phyloP scores from a whole-genome alignment of 2,888 invertebrate genomes.

The Phyllotreta striolata region DNA sequence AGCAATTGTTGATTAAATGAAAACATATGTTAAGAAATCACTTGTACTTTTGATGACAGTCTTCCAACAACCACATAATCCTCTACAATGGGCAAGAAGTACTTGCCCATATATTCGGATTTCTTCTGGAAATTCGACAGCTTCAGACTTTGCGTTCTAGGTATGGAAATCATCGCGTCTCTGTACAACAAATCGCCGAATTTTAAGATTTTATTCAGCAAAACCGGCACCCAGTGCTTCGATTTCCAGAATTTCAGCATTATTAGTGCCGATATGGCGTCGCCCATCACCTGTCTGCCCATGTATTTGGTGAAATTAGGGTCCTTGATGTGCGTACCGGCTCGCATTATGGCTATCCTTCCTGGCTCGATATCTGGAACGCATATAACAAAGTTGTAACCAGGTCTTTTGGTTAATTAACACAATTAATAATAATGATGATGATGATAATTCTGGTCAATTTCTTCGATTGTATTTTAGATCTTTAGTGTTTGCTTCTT shows the following conservation, averaged over 20 bases:
- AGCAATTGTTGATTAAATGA: not conserved
- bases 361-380: conserved; percentile 18
- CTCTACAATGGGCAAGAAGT: conserved; percentile 52
- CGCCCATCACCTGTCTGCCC: conserved; percentile 56
- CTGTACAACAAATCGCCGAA: conserved; percentile 57
- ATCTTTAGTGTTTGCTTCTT: too few species aligned
- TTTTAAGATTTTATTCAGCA: conserved; percentile 56
- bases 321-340: conserved; percentile 56
- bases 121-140: conserved; percentile 48
- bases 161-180: conserved; percentile 50
- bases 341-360: conserved; percentile 53
- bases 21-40: not conserved
- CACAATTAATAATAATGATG: too few species aligned
- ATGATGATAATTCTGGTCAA: too few species aligned
- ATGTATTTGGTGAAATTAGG: conserved; percentile 51
- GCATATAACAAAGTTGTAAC: too few species aligned
- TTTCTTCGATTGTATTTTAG: too few species aligned
- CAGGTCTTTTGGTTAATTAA: too few species aligned
- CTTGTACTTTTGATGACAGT: conserved; percentile 49
- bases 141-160: conserved; percentile 43
- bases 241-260: conserved; percentile 57
- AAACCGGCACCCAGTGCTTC: conserved; percentile 57
- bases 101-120: conserved; percentile 48
- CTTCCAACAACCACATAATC: conserved; percentile 56
- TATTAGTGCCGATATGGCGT: conserved; percentile 57